Percentiles rank a stretch among this genome's conserved stretches.
phyloP scores from a whole-genome alignment of 2,888 invertebrate genomes.

The Autographa pulchrina region DNA sequence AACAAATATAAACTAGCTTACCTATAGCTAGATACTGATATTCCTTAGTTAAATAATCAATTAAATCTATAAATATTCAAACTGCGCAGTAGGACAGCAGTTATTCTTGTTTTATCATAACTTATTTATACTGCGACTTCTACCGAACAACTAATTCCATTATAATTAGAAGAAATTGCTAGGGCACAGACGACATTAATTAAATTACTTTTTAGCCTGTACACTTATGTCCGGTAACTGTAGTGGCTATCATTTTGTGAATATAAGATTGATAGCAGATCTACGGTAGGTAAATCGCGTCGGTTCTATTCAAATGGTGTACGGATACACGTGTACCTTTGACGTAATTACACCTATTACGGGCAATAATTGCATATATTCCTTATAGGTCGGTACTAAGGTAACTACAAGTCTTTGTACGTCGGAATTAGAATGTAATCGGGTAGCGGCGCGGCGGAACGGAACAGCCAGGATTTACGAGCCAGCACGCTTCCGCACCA shows the following conservation, averaged over 20 bases:
- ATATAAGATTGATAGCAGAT: neutral
- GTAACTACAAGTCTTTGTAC: slow-evolving; percentile 50
- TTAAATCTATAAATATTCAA: slow-evolving; percentile 1
- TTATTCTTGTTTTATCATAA: neutral
- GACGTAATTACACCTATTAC: slow-evolving; percentile 42
- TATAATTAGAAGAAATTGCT: neutral
- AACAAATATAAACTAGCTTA: neutral
- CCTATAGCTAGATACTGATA: neutral
- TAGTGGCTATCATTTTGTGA: neutral
- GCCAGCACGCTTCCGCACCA: slow-evolving; percentile 66
- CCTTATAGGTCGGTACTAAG: slow-evolving; percentile 47
- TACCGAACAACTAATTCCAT: neutral
- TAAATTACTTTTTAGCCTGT: neutral
- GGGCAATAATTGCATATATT: slow-evolving; percentile 67
- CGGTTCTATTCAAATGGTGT: neutral
- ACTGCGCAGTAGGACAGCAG: no score
- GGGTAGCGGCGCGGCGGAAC: slow-evolving; percentile 64
- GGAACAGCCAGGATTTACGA: slow-evolving; percentile 72
- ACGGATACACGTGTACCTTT: slow-evolving; percentile 2
- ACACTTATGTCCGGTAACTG: neutral
- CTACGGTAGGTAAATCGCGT: neutral
- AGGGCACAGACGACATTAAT: neutral
- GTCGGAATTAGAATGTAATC: slow-evolving; percentile 72
- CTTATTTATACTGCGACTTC: slow-evolving; percentile 1
- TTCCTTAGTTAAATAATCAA: neutral